Conservation (phyloP, 2,113 vertebrate genomes). For the Bos javanicus region DNA sequence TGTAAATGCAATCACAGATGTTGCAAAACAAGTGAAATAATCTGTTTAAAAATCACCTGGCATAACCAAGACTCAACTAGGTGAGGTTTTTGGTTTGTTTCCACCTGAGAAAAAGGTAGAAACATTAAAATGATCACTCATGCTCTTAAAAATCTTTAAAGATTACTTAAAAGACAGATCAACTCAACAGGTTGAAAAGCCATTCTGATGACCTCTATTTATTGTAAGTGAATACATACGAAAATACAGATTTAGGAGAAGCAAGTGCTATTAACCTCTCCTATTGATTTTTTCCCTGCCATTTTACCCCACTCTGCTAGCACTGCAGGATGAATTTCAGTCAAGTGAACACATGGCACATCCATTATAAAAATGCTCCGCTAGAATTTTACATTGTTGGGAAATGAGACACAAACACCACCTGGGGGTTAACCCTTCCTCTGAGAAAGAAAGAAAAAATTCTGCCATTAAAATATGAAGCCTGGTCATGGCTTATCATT, state of each 20-base stretch:
- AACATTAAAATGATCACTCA: background rate
- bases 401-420: background rate
- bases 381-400: slow-evolving; percentile 1
- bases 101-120: background rate
- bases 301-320: background rate
- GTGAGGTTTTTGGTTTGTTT: background rate
- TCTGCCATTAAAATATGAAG: background rate
- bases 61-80: background rate
- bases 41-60: slow-evolving; percentile 4
- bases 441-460: background rate
- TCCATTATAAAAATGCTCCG: background rate
- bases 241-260: slow-evolving; percentile 12
- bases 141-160: background rate
- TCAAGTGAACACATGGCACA: background rate
- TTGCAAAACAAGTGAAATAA: background rate
- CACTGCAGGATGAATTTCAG: background rate
- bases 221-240: slow-evolving; percentile 22
- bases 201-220: background rate
- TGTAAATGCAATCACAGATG: background rate
- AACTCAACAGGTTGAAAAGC: slow-evolving; percentile 25
- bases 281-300: background rate
- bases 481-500: background rate
- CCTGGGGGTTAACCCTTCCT: background rate
- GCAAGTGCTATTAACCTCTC: background rate
- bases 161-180: background rate